Base-by-base conservation (phyloP, 2,888 invertebrate genomes). In the Anarsia innoxiella region DNA sequence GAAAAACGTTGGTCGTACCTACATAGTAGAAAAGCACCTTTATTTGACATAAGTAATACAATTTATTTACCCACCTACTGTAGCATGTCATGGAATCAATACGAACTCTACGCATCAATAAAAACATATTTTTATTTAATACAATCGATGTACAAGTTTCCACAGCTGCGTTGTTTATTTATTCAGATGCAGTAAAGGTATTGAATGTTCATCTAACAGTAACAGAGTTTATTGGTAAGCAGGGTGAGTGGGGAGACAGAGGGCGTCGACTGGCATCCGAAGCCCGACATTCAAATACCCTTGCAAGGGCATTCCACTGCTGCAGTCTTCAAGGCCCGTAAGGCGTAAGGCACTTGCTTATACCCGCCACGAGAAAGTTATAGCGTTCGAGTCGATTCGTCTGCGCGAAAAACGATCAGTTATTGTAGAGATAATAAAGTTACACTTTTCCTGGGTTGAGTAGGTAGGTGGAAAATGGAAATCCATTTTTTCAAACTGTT, bases 281-380 rank as follows among this genome's bases (percentile, higher is more conserved):
- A 75, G 67, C 65, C 73, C 71, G 80, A 74, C 80, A 73, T 82
- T 82, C 65, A 67, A 66, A 59, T 74, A 73, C 74, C 82, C 82
- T 78, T 69, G 66, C 67, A 72, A 70, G 80, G 80, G 73, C 76
- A 71, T 73, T 78, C 71, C 75, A 68, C 77, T 66, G 60, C 57
- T 70, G 76, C 78, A 77, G 67, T 67, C 60, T 59, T 65, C 68
- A 69, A 76, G 72, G 72, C 57, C 56, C 56, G 52, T 42, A 47
- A 48, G 35, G 49, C 48, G 50, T 44, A 51, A 48, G 37, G 16
- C 26, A 15, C 29, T n/a, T n/a, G n/a, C n/a, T n/a, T 36, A 30
- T 31, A 37, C 29, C 27, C 40, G 19, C 14, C 31, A 36, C 31
- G 28, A 27, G 26, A 36, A 32, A 36, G 11, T 28, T 19, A 19